phyloP scores from a whole-genome alignment of 2,113 vertebrate species.

The Zosterops pallidus region DNA sequence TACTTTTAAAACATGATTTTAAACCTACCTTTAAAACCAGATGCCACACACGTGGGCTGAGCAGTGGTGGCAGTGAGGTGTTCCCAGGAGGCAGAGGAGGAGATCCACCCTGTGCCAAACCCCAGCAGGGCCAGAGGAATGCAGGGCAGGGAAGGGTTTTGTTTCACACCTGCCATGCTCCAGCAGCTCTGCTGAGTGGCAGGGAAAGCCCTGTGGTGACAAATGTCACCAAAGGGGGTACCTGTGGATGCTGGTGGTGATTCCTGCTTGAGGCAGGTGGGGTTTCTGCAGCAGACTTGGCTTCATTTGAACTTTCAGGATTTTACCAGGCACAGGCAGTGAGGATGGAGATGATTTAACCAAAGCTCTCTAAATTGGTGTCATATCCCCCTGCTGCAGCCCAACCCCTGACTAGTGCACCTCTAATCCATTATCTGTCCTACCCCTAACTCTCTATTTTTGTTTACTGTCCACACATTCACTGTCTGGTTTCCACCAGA shows the following conservation, averaged over 20 bases:
- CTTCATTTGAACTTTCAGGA: background rate
- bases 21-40: background rate
- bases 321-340: background rate
- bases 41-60: background rate
- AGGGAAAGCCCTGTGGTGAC: background rate
- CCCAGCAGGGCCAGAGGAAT: accelerated
- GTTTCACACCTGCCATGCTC: background rate
- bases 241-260: background rate
- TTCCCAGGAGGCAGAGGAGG: accelerated
- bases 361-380: background rate
- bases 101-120: background rate
- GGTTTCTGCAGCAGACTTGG: background rate
- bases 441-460: background rate
- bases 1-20: background rate
- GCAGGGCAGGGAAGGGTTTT: background rate
- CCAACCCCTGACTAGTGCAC: background rate
- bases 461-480: background rate
- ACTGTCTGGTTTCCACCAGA: background rate
- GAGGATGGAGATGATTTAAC: background rate
- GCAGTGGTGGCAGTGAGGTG: background rate
- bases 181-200: background rate
- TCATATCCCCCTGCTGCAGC: background rate
- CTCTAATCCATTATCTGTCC: background rate
- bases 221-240: background rate
- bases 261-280: background rate